Base-by-base conservation (phyloP, 2,113 vertebrate species). In the Urocitellus parryii region DNA sequence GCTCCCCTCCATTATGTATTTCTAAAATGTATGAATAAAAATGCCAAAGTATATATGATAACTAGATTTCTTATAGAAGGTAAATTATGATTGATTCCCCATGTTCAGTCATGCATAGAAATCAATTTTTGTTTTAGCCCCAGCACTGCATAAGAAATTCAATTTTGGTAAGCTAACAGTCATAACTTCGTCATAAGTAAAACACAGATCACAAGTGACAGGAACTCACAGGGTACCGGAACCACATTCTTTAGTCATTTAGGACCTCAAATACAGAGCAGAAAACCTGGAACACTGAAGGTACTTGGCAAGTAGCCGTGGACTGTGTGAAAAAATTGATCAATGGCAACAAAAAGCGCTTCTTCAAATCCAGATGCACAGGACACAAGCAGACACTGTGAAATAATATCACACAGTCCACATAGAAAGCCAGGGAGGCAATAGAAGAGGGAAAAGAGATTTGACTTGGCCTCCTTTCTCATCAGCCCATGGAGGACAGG, bases 1-100 rank as follows among this genome's bases (percentile, higher is more conserved):
- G 61, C 27, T 27, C 22, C 56, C 9, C 61, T 63, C 24, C 20
- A 63, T 24, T 63, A 63, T 2, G 24, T 27, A 63, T 27, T 8
- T 24, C 58, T 79, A 42, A 10, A 63, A 24, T 63, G 8, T 2
- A 63, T 25, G 9, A 63, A 63, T 27, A 63, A 63, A 63, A 63
- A 14, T 67, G 32, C 11, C 5, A 70, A 70, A 68, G n/a, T 70
- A 63, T 63, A 67, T 53, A 74, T n/a, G 24, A 70, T 39, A n/a
- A 27, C 48, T 45, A 37, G 70, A 90, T 83, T 93, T 97, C 51
- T 89, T 42, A 68, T 22, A 39, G 37, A 86, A 79, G 17, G 24
- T 74, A 95, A 92, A 88, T 65, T 58, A 37, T 72, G 84, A 90
- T 42, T 3, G 90, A 42, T 95, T 61, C 5, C 22, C 13, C 37